A percentile compares a stretch with the other conserved stretches of the same genome.
These are phyloP conservation scores for Rhineura floridana DNA, from an alignment of 2,113 vertebrate genomes.

Conservation along the genomic window DNA sequence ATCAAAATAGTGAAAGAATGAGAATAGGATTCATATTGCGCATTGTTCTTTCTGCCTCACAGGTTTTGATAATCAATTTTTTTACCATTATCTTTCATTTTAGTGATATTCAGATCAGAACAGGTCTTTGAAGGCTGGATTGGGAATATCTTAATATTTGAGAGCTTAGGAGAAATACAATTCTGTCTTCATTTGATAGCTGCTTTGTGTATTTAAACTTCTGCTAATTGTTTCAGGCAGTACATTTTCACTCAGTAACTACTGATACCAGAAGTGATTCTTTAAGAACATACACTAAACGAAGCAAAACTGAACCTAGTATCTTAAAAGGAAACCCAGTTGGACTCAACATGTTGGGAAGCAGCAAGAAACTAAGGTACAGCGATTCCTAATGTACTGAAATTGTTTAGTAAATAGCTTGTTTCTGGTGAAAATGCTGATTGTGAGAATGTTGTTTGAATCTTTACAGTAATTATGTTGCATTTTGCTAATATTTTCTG, in stretches of 20 bases:
- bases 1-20: neutral
- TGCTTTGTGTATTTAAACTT: neutral
- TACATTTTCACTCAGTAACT: conserved; percentile 75
- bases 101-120: neutral
- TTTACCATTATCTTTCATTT: neutral
- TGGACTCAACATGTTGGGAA: conserved; percentile 84
- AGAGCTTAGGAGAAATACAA: neutral
- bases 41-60: neutral
- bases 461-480: too few relatives aligned
- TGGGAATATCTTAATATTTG: conserved; percentile 3
- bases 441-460: neutral
- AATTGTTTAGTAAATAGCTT: neutral
- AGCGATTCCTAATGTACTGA: conserved; percentile 4
- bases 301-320: conserved; percentile 72
- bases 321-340: conserved; percentile 79
- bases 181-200: neutral
- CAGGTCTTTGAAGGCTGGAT: neutral
- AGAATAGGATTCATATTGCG: neutral
- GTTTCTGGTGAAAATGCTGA: neutral
- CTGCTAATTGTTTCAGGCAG: conserved; percentile 62
- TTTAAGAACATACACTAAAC: conserved; percentile 85
- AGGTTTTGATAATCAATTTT: neutral
- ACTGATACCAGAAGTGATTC: conserved; percentile 72
- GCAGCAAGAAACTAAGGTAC: conserved; percentile 85
- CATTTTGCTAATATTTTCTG: neutral